Evolutionary conservation across 2,888 invertebrate genomes (phyloP).

Genomic region (Anthoptus insignis): DNA sequence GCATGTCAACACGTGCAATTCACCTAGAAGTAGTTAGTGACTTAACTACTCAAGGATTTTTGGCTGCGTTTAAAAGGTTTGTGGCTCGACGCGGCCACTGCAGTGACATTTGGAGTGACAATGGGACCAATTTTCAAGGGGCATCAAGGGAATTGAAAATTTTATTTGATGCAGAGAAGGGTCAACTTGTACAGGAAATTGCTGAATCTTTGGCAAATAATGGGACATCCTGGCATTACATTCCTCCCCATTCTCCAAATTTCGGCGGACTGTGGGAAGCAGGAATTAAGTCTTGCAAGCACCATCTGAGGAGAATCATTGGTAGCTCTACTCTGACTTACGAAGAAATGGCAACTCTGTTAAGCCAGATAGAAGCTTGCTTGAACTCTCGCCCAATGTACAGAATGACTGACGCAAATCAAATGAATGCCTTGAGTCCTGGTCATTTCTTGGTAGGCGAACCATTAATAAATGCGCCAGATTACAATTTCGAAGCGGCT

Average conservation of each 20-base stretch:
- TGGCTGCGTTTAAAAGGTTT: slow-evolving; percentile 28
- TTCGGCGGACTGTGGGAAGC: neutral
- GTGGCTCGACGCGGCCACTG: slow-evolving; percentile 24
- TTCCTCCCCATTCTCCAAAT: slow-evolving; percentile 2
- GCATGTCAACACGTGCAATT: slow-evolving; percentile 7
- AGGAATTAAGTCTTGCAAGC: neutral
- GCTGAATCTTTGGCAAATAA: neutral
- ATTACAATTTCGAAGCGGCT: no score
- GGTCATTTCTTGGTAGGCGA: no score
- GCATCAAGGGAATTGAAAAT: neutral
- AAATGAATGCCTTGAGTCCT: no score
- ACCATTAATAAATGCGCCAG: no score
- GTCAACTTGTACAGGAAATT: neutral
- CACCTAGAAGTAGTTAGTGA: slow-evolving; percentile 7
- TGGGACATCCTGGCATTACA: neutral
- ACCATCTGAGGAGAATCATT: no score
- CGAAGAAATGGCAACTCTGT: no score
- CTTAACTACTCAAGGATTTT: slow-evolving; percentile 47
- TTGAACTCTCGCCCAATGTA: no score
- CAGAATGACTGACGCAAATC: no score
- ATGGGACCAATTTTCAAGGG: slow-evolving; percentile 37
- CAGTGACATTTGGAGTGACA: slow-evolving; percentile 36
- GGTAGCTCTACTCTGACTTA: no score
- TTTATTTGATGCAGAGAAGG: neutral
- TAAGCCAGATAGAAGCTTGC: no score